Evolutionary conservation across 2,113 vertebrate genomes (phyloP), one percentile per base, ranked within the genome.

Genomic region (Thryonomys swinderianus): DNA sequence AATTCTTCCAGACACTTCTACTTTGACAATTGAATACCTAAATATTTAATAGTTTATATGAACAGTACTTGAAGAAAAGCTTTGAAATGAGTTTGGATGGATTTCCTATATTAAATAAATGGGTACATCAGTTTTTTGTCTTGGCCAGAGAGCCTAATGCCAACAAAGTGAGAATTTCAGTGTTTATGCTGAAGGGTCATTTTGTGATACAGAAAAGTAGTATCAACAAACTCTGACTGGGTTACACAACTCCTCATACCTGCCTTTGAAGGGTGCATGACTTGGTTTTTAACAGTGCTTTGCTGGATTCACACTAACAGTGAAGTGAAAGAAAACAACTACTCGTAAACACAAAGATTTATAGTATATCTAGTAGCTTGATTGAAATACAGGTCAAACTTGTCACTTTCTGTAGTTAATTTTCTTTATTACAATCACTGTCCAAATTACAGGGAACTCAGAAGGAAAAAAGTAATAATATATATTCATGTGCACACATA

Each of bases 21-120:
- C 59, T 93, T 91, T 91, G 76, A 96, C 21, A 84, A 83, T 53
- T 94, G 90, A 74, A 96, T 92, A 69, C 23, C 0, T 93, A 93
- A 96, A 83, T 86, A 89, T 90, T 97, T 97, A 87, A 74, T 66
- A 59, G 76, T 96, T 83, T 23, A 71, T 95, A 21, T 83, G 97
- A 93, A 84, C 64, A 90, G 64, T 37, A 48, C 40, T 96, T 14
- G 55, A 91, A n/a, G 88, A 85, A 90, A 91, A 94, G 45, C 55
- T 95, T 66, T 84, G 71, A 66, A 89, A 51, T 91, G 40, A 76
- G 3, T 95, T 97, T 71, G 25, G 34, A 61, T 55, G 20, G 37
- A 4, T 81, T 85, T 88, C 74, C 40, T 93, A 64, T 62, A n/a
- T 74, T 23, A 27, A 32, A 59, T 81, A 21, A 95, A 73, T 96